Evolutionary conservation across 2,797 vertebrate species (phyloP).

Genomic region (Scolopax rusticola): DNA sequence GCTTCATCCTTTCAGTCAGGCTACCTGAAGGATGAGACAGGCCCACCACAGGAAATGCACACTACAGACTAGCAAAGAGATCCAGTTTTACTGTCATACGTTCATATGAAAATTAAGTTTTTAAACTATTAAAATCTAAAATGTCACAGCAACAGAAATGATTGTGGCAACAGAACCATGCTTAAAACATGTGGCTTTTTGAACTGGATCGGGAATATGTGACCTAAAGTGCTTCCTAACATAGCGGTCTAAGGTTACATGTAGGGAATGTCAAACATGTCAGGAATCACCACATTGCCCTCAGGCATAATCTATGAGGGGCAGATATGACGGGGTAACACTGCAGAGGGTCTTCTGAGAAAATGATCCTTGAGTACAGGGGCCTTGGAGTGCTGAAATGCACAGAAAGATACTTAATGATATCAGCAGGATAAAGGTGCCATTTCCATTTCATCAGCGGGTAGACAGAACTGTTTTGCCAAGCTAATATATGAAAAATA

Average conservation of each 20-base stretch:
- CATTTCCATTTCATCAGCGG: not conserved
- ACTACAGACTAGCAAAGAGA: not conserved
- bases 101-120: not conserved
- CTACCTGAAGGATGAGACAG: not conserved
- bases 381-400: not conserved
- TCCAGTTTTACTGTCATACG: not conserved
- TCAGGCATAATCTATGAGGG: not conserved
- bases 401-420: not conserved
- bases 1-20: not conserved
- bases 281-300: slow-evolving; percentile 31
- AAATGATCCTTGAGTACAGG: not conserved
- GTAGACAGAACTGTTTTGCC: not conserved
- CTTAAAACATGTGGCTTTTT: not conserved
- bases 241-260: slow-evolving; percentile 34
- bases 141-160: not conserved
- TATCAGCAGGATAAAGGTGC: not conserved
- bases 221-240: slow-evolving; percentile 28
- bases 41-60: not conserved
- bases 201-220: slow-evolving; percentile 16
- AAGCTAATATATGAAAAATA: not conserved
- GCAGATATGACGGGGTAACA: not conserved
- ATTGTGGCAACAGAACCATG: not conserved
- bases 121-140: not conserved
- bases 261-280: slow-evolving; percentile 33
- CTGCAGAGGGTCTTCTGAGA: not conserved